Conservation (phyloP, 92 coral and sea anemone species). For the Zoanthus solanderi region DNA sequence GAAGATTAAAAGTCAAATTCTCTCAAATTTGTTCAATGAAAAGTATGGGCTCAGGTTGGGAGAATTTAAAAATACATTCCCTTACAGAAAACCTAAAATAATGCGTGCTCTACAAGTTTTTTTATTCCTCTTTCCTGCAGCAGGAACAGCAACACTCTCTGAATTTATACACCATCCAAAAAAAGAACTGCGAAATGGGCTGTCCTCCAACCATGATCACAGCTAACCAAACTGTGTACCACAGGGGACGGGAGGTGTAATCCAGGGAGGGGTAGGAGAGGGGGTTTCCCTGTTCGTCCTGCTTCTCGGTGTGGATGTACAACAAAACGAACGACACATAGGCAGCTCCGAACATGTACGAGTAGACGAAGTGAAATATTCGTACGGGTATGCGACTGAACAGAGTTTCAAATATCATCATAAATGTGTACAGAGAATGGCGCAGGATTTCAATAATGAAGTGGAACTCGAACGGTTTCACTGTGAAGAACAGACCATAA, state of each 20-base stretch:
- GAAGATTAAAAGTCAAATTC: no score
- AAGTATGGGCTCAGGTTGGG: no score
- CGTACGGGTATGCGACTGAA: constrained; percentile 80
- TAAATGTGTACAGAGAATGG: constrained; percentile 68
- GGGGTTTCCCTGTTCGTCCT: constrained; percentile 67
- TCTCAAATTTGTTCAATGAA: no score
- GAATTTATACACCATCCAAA: constrained; percentile 69
- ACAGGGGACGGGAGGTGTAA: constrained; percentile 70
- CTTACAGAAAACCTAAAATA: no score
- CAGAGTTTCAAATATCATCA: constrained; percentile 70
- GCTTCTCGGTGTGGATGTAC: constrained; percentile 70
- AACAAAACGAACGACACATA: constrained; percentile 73
- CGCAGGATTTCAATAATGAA: constrained; percentile 76
- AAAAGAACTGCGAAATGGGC: constrained; percentile 75
- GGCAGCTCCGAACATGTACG: constrained; percentile 79
- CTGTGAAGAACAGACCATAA: constrained; percentile 72
- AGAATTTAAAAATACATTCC: no score
- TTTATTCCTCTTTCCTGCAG: constrained; percentile 29
- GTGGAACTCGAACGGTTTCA: constrained; percentile 33
- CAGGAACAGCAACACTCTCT: constrained; percentile 51
- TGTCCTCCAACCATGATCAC: constrained; percentile 75
- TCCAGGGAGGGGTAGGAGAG: constrained; percentile 78
- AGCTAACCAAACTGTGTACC: constrained; percentile 79
- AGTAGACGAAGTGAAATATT: constrained; percentile 77
- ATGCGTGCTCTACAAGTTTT: no score